Percentiles rank a stretch among this genome's conserved stretches.
Evolutionary conservation across 2,888 invertebrate species (phyloP).

Genomic region (Hetaerina titia): DNA sequence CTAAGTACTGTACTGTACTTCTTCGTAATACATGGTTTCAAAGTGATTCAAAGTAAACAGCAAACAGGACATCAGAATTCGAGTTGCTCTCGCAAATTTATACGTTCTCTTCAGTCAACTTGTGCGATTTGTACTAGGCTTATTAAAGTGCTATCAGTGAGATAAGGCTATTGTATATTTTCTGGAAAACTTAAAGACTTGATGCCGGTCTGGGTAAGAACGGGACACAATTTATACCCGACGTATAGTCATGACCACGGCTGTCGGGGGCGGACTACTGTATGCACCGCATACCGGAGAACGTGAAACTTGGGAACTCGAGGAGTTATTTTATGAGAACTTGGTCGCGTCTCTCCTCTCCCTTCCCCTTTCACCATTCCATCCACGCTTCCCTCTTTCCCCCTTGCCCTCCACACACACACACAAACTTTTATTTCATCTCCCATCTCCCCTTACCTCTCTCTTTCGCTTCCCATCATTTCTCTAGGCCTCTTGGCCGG

Average conservation of each 20-base stretch:
- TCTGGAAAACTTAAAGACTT: conserved; percentile 20
- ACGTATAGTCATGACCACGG: background rate
- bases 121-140: background rate
- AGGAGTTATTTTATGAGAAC: background rate
- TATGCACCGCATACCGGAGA: conserved; percentile 7
- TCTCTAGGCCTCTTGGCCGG: background rate
- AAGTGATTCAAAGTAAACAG: background rate
- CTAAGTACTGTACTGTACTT: background rate
- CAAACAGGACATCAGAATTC: background rate
- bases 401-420: background rate
- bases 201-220: background rate
- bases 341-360: background rate
- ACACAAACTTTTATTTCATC: background rate
- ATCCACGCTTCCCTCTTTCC: background rate
- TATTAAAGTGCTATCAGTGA: conserved; percentile 32
- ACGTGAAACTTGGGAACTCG: background rate
- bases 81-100: background rate
- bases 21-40: background rate
- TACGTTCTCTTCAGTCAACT: background rate
- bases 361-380: background rate
- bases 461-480: background rate
- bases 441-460: background rate
- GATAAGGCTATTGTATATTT: background rate
- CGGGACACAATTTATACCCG: background rate
- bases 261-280: background rate